Conservation (phyloP, 64 coral and sea anemone species). For the Stichodactyla mertensii region DNA sequence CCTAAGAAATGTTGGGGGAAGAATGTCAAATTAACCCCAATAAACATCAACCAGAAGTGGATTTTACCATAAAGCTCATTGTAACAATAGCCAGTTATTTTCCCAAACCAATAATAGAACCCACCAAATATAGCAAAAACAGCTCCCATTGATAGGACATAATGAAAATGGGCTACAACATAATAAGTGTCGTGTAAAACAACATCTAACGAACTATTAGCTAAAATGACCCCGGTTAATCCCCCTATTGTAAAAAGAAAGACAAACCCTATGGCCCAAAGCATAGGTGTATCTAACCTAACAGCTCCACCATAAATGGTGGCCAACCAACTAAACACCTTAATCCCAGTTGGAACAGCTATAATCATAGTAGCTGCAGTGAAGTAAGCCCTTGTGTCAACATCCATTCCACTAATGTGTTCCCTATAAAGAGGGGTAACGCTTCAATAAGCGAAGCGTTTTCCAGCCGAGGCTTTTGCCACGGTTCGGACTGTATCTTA, state of each 20-base stretch:
- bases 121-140: constrained; percentile 38
- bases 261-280: constrained; percentile 32
- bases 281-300: constrained; percentile 18
- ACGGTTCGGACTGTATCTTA: too few relatives aligned
- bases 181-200: constrained; percentile 45
- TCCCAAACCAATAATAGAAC: constrained; percentile 36
- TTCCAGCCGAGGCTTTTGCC: too few relatives aligned
- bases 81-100: constrained; percentile 27
- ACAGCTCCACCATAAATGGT: constrained; percentile 20
- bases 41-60: constrained; percentile 38
- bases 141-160: constrained; percentile 33
- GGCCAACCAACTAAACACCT: constrained; percentile 34
- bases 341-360: constrained; percentile 38
- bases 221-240: constrained; percentile 28
- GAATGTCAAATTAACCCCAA: constrained; percentile 30
- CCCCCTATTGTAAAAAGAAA: constrained; percentile 47
- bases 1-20: constrained; percentile 35
- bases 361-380: constrained; percentile 42
- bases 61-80: constrained; percentile 20
- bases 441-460: too few relatives aligned
- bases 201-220: constrained; percentile 33
- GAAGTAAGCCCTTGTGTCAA: constrained; percentile 29
- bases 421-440: too few relatives aligned
- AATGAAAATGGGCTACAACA: constrained; percentile 46
- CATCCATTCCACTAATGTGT: constrained; percentile 16